Base-by-base conservation (phyloP, 2,113 vertebrate genomes). In the Chaenogobius annularis region DNA sequence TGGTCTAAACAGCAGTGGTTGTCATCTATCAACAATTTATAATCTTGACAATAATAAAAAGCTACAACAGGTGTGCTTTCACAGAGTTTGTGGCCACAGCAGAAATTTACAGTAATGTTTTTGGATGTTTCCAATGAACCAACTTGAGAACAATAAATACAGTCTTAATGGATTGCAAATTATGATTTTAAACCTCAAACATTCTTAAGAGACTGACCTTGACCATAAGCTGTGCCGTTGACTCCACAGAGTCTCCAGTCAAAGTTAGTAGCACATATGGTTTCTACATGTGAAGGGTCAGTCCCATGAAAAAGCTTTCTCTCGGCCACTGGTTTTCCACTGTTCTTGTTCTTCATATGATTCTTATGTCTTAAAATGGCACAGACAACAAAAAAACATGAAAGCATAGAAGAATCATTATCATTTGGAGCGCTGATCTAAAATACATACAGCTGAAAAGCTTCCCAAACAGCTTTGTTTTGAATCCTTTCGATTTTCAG, bases 191-290 rank as follows among this genome's bases (percentile, higher is more conserved):
- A 20, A 54, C 22, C 13, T 31, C 10, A 26, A 12, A 61, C 6
- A 20, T 20, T 10, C 26, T 54, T 72, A 9, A 58, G 68, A 10
- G 12, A 19, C 73, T 61, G 67, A 96, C 93, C 93, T 92, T 94
- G 94, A 75, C 95, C 94, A 3, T 75, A 94, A 14, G 83, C 81
- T 0, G 95, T 94, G 1, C 93, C 92, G 1, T 92, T 83, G 13
- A 83, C 88, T 5, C 94, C 93, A 76, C 91, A 96, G 77, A 95
- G 78, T 10, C 93, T 89, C 93, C 94, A 95, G 88, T 93, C 84
- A 0, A 96, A 96, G 91, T 95, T 95, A 76, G 92, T 80, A 26
- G 59, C 66, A 70, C 93, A 95, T 79, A 95, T 93, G 82, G 83
- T 86, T 0, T 89, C 56, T 0, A 92, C 10, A 0, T 90, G 56